Evolutionary conservation across 2,113 vertebrate genomes (phyloP).

Genomic region (Lates calcarifer): DNA sequence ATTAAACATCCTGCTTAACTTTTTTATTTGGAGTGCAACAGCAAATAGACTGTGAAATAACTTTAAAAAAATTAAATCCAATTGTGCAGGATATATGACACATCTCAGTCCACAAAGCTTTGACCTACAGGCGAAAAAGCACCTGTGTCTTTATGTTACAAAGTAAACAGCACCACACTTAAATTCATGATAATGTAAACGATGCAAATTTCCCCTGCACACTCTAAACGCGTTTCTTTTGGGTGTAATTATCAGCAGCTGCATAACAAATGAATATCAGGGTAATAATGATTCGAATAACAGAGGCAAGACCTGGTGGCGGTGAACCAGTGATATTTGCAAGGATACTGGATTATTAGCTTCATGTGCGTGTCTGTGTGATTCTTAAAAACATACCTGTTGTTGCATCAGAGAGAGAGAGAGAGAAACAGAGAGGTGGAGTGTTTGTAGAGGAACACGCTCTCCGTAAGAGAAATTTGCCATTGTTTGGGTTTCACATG

Average conservation of each 20-base stretch:
- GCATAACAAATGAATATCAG: slow-evolving; percentile 61
- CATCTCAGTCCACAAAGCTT: neutral
- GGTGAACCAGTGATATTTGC: slow-evolving; percentile 53
- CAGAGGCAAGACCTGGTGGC: slow-evolving; percentile 52
- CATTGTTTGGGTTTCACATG: slow-evolving; percentile 79
- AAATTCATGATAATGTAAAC: slow-evolving; percentile 20
- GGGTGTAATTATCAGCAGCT: slow-evolving; percentile 54
- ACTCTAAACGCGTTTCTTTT: slow-evolving; percentile 22
- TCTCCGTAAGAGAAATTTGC: slow-evolving; percentile 50
- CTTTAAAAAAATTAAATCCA: neutral
- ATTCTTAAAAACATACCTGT: slow-evolving; percentile 48
- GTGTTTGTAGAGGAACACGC: slow-evolving; percentile 46
- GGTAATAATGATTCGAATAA: slow-evolving; percentile 56
- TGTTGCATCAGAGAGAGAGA: slow-evolving; percentile 60
- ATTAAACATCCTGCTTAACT: no score
- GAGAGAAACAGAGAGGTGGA: slow-evolving; percentile 17
- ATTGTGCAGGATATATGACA: neutral
- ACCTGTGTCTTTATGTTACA: neutral
- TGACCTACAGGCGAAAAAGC: neutral
- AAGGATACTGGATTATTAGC: slow-evolving; percentile 32
- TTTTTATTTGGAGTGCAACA: neutral
- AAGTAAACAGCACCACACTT: slow-evolving; percentile 2
- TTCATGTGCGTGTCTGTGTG: slow-evolving; percentile 46
- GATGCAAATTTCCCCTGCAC: slow-evolving; percentile 18
- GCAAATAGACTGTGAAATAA: neutral